Evolutionary conservation across 2,113 vertebrate species (phyloP), one percentile per base, ranked within the genome.

Genomic region (Esox niger): DNA sequence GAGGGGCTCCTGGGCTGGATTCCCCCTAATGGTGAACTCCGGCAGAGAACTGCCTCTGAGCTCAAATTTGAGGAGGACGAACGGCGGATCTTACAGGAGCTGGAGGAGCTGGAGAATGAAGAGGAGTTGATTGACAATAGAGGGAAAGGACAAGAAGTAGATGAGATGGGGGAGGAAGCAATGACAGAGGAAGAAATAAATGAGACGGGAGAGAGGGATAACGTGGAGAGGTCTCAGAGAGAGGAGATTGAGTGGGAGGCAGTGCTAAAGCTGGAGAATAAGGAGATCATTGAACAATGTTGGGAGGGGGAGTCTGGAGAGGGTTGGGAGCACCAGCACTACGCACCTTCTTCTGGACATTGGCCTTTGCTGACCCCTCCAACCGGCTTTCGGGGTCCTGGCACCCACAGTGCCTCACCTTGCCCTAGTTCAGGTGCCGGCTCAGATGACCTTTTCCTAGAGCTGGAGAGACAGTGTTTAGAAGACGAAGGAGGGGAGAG

Each of bases 21-120:
- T 13, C 82, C 73, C 83, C 91, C 79, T 84, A 84, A 83, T 0
- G 17, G 78, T 0, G 84, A 87, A 10, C 92, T 97, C 55, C 86
- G 94, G 84, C 91, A 95, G 67, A 95, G 95, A 78, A 98, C 96
- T 0, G 94, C 96, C 68, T 99, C 97, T 0, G 95, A 98, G 81
- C 90, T 99, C 57, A 93, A 92, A 79, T 99, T 98, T 88, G 97
- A 99, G 84, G 96, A 98, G 81, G 96, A 99, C 56, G 97, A 99
- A 80, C 92, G 88, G 31, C 90, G 89, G 87, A 94, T 98, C 75
- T 90, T 98, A 64, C 90, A 93, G 85, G 95, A 97, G 79, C 85
- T 93, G 6, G 91, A 91, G 10, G 57, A 69, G 26, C 70, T 68
- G 2, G 69, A 70, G 17, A 68, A 62, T 56, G 61, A 27, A 7